Evolutionary conservation across 2,888 invertebrate genomes (phyloP).

Genomic region (Thalpophila matura): DNA sequence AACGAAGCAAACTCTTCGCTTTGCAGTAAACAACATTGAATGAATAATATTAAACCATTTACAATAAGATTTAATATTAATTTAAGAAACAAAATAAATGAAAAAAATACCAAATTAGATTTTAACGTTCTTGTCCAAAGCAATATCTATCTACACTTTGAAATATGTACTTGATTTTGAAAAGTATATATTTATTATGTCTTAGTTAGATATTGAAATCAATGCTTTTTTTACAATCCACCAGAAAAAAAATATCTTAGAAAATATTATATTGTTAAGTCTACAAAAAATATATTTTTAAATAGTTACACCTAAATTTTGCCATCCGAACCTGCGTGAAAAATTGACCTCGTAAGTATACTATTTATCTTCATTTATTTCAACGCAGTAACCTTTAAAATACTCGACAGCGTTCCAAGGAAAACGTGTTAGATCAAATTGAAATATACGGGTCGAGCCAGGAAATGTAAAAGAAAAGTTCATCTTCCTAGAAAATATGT

Average conservation of each 20-base stretch:
- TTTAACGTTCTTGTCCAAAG: no score
- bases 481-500: slow-evolving; percentile 19
- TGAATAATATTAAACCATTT: slow-evolving; percentile 18
- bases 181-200: no score
- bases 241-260: no score
- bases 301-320: not conserved
- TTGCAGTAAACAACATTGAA: not conserved
- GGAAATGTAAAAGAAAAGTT: slow-evolving; percentile 1
- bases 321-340: not conserved
- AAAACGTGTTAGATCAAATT: slow-evolving; percentile 18
- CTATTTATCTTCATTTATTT: not conserved
- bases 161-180: no score
- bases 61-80: no score
- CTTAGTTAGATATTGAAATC: no score
- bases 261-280: no score
- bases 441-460: slow-evolving; percentile 14
- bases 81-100: not conserved
- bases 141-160: no score
- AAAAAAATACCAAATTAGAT: no score
- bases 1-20: slow-evolving; percentile 8
- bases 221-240: no score
- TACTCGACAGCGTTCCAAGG: not conserved
- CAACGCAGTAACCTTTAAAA: not conserved
- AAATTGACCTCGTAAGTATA: not conserved
- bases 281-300: no score